phyloP scores from a whole-genome alignment of 2,113 vertebrate species.

The Mastomys coucha region DNA sequence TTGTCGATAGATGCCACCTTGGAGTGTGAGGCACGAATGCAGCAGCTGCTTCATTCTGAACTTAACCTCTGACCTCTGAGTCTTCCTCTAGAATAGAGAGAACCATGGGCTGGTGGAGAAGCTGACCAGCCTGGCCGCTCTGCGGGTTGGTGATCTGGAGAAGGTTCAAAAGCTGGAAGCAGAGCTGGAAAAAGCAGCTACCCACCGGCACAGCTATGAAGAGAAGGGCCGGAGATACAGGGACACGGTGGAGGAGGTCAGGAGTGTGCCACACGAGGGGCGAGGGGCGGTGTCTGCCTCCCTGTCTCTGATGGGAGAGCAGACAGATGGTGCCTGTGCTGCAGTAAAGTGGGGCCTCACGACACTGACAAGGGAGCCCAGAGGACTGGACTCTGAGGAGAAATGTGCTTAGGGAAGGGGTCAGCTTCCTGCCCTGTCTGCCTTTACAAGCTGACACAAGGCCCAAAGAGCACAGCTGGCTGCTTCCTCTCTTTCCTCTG shows the following conservation, averaged over 20 bases:
- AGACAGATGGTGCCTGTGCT: accelerated
- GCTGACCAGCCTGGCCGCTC: constrained; percentile 90
- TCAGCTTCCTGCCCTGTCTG: not conserved
- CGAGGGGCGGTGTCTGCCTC: no score
- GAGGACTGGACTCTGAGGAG: not conserved
- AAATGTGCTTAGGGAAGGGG: not conserved
- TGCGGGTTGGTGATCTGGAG: constrained; percentile 87
- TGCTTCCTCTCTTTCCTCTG: not conserved
- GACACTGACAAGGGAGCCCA: not conserved
- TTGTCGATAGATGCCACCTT: accelerated
- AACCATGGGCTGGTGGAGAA: constrained; percentile 94
- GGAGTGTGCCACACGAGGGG: not conserved
- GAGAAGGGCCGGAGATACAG: constrained; percentile 89
- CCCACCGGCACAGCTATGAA: constrained; percentile 87
- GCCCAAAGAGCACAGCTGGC: not conserved
- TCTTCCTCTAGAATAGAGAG: constrained; percentile 91
- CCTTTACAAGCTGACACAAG: not conserved
- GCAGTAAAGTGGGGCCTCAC: not conserved
- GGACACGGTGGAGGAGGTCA: constrained; percentile 90
- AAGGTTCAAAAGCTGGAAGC: constrained; percentile 91
- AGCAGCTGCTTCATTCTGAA: not conserved
- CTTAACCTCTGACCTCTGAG: not conserved
- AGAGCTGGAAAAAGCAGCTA: constrained; percentile 90
- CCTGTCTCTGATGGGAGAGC: not conserved
- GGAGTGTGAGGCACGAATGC: not conserved